Base-by-base conservation (phyloP, 2,797 vertebrate genomes). In the Tapera naevia region DNA sequence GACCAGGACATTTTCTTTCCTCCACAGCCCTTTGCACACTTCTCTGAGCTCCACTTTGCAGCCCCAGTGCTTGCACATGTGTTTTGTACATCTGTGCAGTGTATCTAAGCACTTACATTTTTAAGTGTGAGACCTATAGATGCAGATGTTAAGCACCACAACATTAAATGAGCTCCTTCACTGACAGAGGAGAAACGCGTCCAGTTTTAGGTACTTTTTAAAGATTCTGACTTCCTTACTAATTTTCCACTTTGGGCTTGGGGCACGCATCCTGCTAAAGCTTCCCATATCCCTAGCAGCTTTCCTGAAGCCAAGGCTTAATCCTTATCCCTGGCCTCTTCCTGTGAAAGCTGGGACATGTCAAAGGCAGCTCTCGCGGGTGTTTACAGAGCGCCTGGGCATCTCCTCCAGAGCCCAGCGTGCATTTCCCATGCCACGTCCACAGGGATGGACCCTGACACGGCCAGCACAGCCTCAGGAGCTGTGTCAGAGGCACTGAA, bases 81-180 rank as follows among this genome's bases (percentile, higher is more conserved):
- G 5, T 12, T 70, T 41, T 14, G 50, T 50, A 23, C 39, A 35
- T 7, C 30, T 22, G 22, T 5, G 10, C 39, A 15, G 33, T 5
- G 0, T 8, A 18, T 7, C 27, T 24, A 4, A 65, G 4, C 7
- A 4, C 0, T 2, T 2, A 0, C 8, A 7, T 46, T 80, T 30
- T 37, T 41, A 17, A 24, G 2, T 2, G 9, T 3, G 50, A 7
- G 8, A 48, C 4, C 86, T 33, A 2, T 1, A 37, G 46, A 5
- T 9, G 30, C 48, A 41, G 53, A 23, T 4, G 32, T 46, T 33
- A 16, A 64, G 24, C 62, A 7, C n/a, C 12, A 54, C 48, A 56
- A 54, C 10, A 9, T 28, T 8, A 32, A 53, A 27, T 0, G 4
- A 71, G 64, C 35, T 74, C 62, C 41, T 76, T 16, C 43, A 10